phyloP scores from a whole-genome alignment of 2,888 invertebrate species.

The Cylloceria caligata region DNA sequence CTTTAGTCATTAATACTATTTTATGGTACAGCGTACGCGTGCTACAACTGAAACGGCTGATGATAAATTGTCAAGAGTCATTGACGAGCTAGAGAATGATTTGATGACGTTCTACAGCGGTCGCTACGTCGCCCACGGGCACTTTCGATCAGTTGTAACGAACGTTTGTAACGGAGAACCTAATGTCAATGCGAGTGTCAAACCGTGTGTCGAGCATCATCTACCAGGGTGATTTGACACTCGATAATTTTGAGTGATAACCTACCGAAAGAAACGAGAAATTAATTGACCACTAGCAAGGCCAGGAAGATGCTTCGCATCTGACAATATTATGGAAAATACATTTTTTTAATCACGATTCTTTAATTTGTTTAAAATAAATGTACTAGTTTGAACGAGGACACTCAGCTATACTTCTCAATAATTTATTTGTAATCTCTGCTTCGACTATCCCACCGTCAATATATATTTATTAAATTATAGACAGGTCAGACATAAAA shows the following conservation, averaged over 20 bases:
- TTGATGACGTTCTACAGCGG: constrained; percentile 49
- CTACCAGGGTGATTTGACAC: not conserved
- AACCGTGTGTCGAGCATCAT: not conserved
- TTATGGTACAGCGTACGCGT: constrained; percentile 17
- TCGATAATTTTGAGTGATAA: not conserved
- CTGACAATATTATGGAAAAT: too few species aligned
- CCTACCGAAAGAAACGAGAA: not conserved
- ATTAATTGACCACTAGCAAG: not conserved
- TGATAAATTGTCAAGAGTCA: constrained; percentile 66
- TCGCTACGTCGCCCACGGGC: not conserved
- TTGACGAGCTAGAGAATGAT: constrained; percentile 68
- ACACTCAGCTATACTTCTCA: not conserved
- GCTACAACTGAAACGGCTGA: constrained; percentile 17
- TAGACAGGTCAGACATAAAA: not conserved
- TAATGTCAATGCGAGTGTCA: not conserved
- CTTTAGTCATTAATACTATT: not conserved
- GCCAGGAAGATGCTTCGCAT: not conserved
- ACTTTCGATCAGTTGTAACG: not conserved
- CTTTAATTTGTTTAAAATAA: too few species aligned
- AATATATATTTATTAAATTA: not conserved
- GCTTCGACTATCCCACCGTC: not conserved
- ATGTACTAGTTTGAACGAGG: too few species aligned
- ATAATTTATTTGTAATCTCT: not conserved
- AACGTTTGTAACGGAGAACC: constrained; percentile 4
- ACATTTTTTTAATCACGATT: too few species aligned